Evolutionary conservation across 2,113 vertebrate species (phyloP).

Genomic region (Pelmatolapia mariae): DNA sequence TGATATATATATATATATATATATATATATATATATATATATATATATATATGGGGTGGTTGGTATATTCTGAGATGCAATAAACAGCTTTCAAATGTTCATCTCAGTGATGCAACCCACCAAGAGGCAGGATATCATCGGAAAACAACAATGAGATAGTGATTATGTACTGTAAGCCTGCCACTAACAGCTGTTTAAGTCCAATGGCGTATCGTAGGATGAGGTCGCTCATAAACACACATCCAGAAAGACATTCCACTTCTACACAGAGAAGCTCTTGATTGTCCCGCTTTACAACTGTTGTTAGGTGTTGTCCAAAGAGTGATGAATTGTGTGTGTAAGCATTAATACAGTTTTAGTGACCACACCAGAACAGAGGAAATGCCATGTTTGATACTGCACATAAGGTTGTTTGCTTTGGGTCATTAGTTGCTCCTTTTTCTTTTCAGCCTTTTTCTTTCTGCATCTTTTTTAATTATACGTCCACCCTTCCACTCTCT

Average conservation of each 20-base stretch:
- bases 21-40: no score
- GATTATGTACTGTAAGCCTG: neutral
- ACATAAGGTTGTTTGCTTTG: neutral
- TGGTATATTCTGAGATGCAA: neutral
- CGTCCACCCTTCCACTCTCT: no score
- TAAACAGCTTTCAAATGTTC: neutral
- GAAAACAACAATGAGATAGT: neutral
- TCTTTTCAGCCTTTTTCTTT: neutral
- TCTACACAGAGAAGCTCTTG: neutral
- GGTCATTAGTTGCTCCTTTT: neutral
- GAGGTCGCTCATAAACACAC: neutral
- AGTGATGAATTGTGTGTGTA: neutral
- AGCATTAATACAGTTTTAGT: neutral
- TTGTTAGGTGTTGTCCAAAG: neutral
- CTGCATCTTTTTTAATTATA: neutral
- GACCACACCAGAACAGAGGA: neutral
- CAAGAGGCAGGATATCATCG: neutral
- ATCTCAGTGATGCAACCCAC: neutral
- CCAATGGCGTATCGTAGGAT: accelerated
- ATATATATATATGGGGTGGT: neutral
- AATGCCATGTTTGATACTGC: neutral
- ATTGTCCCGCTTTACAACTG: neutral
- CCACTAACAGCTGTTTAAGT: neutral
- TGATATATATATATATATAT: no score
- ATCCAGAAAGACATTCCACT: neutral